A percentile compares a stretch with the other conserved stretches of the same genome.
These are phyloP conservation scores for Habroteleia sp. DNA, from an alignment of 2,888 invertebrate species.

Conservation along the genomic window DNA sequence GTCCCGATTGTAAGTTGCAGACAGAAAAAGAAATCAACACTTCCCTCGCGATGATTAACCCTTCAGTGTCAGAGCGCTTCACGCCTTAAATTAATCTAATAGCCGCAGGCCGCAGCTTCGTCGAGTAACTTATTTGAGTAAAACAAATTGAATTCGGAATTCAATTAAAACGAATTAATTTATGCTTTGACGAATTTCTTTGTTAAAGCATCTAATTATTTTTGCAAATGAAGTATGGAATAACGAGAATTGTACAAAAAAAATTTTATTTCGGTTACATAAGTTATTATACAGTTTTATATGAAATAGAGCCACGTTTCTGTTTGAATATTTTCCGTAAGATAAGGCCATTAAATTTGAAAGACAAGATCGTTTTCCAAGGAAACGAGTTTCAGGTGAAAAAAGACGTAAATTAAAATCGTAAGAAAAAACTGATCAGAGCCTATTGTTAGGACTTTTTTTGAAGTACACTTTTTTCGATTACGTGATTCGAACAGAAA, in stretches of 20 bases:
- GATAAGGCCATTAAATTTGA: background rate
- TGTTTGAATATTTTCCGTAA: background rate
- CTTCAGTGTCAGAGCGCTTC: constrained; percentile 56
- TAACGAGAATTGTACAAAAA: no score
- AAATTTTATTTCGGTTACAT: no score
- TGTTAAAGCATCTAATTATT: background rate
- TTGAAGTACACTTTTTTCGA: constrained; percentile 9
- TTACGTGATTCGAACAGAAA: constrained; percentile 1
- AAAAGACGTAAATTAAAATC: constrained; percentile 18
- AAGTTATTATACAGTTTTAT: no score
- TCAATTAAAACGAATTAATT: constrained; percentile 60
- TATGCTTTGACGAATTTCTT: constrained; percentile 44
- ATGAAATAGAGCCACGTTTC: background rate
- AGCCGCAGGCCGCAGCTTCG: constrained; percentile 37
- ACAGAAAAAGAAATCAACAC: constrained; percentile 49
- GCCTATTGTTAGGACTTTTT: constrained; percentile 1
- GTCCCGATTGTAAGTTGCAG: constrained; percentile 28
- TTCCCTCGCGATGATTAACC: constrained; percentile 47
- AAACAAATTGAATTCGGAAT: constrained; percentile 52
- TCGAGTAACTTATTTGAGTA: constrained; percentile 32
- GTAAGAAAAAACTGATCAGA: constrained; percentile 5
- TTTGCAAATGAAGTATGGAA: background rate
- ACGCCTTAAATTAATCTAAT: constrained; percentile 56
- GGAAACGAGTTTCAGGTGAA: constrained; percentile 10
- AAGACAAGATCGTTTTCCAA: background rate